phyloP scores from a whole-genome alignment of 2,113 vertebrate genomes.

The Anolis carolinensis region DNA sequence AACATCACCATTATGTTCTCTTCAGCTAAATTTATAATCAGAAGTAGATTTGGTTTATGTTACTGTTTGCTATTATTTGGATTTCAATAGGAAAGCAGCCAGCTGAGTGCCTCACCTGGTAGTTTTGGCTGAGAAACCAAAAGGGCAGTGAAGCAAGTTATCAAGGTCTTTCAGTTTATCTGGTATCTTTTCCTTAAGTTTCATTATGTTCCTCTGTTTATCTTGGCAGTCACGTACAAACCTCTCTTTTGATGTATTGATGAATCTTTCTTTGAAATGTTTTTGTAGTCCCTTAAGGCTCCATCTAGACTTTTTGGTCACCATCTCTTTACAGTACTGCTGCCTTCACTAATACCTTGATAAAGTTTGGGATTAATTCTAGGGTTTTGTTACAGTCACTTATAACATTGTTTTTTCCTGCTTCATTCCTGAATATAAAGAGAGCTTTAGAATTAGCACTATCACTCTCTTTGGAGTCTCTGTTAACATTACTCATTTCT shows the following conservation, averaged over 20 bases:
- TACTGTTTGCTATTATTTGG: too few relatives aligned
- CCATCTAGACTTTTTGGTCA: constrained; percentile 93
- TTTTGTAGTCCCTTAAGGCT: constrained; percentile 93
- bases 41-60: too few relatives aligned
- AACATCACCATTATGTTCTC: too few relatives aligned
- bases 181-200: constrained; percentile 95
- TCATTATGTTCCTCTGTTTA: constrained; percentile 96
- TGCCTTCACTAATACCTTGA: constrained; percentile 87
- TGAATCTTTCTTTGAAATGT: constrained; percentile 85
- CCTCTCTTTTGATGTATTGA: constrained; percentile 82
- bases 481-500: background rate
- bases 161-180: constrained; percentile 69
- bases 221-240: constrained; percentile 88
- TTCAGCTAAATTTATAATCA: too few relatives aligned
- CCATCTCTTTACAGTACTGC: constrained; percentile 88
- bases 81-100: too few relatives aligned
- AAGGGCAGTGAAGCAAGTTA: too few relatives aligned
- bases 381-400: constrained; percentile 88
- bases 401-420: constrained; percentile 86
- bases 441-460: too few relatives aligned
- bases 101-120: too few relatives aligned
- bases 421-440: too few relatives aligned
- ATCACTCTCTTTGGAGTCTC: background rate
- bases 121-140: too few relatives aligned
- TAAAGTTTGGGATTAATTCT: constrained; percentile 85